These are phyloP conservation scores for Balaeniceps rex DNA, from an alignment of 2,113 vertebrate species.

Conservation along the genomic window DNA sequence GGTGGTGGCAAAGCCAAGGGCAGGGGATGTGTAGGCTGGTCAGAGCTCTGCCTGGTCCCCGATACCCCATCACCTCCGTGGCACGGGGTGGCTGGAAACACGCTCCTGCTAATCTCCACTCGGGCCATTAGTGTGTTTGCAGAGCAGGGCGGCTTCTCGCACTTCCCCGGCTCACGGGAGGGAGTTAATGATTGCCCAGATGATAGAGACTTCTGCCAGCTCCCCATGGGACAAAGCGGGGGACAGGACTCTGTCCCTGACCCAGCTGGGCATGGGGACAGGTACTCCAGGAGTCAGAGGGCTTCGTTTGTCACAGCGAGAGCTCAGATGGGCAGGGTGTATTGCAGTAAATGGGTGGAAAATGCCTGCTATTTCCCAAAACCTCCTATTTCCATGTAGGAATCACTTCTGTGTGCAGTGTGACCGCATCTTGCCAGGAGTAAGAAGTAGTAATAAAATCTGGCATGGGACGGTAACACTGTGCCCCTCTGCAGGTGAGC, in stretches of 20 bases:
- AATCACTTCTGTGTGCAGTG: background rate
- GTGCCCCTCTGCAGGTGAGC: background rate
- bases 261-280: background rate
- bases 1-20: background rate
- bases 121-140: background rate
- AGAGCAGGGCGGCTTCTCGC: background rate
- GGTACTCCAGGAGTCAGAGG: background rate
- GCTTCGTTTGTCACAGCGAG: background rate
- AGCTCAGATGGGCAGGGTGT: background rate
- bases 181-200: constrained; percentile 6
- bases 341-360: background rate
- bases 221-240: background rate
- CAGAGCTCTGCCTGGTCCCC: background rate
- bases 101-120: background rate
- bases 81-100: background rate
- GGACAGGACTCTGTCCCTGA: background rate
- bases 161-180: background rate
- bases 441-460: background rate
- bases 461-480: accelerated
- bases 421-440: background rate
- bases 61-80: background rate
- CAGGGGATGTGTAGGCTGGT: background rate
- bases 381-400: background rate
- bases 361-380: background rate
- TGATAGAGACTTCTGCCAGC: background rate